phyloP scores from a whole-genome alignment of 2,888 invertebrate genomes.

The Agrilus cyanescens region DNA sequence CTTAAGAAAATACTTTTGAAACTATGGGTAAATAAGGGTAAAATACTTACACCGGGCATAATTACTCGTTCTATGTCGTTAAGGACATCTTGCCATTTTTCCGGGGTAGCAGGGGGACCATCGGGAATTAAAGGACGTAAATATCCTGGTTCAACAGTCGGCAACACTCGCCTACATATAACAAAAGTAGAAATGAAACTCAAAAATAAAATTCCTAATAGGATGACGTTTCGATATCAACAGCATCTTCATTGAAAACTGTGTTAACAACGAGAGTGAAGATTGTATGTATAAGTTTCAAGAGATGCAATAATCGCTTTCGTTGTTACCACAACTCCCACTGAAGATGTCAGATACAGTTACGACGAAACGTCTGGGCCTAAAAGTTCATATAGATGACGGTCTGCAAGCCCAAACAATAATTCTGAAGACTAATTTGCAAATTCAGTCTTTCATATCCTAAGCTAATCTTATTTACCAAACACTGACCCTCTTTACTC shows the following conservation, averaged over 20 bases:
- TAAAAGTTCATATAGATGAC: too few relatives aligned
- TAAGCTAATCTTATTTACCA: too few relatives aligned
- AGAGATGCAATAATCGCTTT: background rate
- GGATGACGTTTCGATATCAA: slow-evolving; percentile 18
- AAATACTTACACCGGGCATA: slow-evolving; percentile 73
- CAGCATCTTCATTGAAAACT: too few relatives aligned
- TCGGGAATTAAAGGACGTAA: slow-evolving; percentile 75
- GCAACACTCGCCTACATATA: slow-evolving; percentile 60
- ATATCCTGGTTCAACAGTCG: slow-evolving; percentile 89
- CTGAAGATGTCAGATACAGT: too few relatives aligned
- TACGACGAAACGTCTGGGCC: too few relatives aligned
- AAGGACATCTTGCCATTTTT: slow-evolving; percentile 86
- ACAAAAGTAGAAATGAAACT: slow-evolving; percentile 1
- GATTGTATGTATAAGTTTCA: background rate
- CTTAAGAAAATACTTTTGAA: too few relatives aligned
- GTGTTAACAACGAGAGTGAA: too few relatives aligned
- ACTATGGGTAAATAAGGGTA: background rate
- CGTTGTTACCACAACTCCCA: too few relatives aligned
- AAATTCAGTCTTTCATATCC: too few relatives aligned
- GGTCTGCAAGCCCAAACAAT: too few relatives aligned
- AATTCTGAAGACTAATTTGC: too few relatives aligned
- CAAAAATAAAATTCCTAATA: slow-evolving; percentile 10
- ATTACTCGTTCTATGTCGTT: slow-evolving; percentile 87
- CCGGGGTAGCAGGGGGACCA: slow-evolving; percentile 71
- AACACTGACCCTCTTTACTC: too few relatives aligned